Evolutionary conservation across 2,113 vertebrate genomes (phyloP).

Genomic region (Rhinolophus sinicus): DNA sequence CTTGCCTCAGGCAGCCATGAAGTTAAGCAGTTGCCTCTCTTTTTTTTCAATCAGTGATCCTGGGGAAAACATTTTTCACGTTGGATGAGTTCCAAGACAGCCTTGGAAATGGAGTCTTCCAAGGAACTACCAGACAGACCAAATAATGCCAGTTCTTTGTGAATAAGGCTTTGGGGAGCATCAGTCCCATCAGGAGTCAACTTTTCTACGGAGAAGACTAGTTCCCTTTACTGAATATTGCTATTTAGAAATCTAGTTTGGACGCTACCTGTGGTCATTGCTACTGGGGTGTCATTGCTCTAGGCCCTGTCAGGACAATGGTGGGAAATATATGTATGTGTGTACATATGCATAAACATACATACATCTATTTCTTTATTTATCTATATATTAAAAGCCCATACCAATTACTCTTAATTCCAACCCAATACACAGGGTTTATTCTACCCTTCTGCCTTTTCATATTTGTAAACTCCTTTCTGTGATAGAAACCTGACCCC

Average conservation of each 20-base stretch:
- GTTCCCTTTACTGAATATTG: conserved; percentile 31
- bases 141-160: background rate
- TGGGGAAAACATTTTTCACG: background rate
- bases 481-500: background rate
- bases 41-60: background rate
- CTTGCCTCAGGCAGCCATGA: background rate
- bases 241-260: conserved; percentile 49
- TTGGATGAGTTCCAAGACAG: background rate
- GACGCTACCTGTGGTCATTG: background rate
- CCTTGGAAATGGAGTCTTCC: background rate
- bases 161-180: background rate
- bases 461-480: conserved; percentile 24
- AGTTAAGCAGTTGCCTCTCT: background rate
- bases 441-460: conserved; percentile 4
- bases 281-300: background rate
- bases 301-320: background rate
- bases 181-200: background rate
- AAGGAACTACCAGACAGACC: background rate
- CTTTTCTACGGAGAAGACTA: background rate
- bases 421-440: background rate
- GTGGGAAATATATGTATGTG: background rate
- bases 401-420: background rate
- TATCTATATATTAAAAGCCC: background rate
- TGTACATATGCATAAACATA: background rate
- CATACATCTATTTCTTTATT: background rate